These are phyloP conservation scores for Eupelmus urozonus DNA, from an alignment of 2,888 invertebrate genomes.

Conservation along the genomic window DNA sequence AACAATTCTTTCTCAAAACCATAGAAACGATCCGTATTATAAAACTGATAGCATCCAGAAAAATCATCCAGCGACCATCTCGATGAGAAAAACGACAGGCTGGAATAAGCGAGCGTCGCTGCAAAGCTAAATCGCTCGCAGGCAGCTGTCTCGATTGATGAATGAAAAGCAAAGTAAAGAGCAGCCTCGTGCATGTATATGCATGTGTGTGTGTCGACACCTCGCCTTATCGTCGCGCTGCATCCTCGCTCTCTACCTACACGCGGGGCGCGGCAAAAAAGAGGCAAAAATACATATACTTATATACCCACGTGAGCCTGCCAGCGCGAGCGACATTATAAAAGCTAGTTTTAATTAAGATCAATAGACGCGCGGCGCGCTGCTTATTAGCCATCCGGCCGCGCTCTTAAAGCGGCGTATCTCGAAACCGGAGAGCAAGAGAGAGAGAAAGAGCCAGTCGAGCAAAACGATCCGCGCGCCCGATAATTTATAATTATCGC, in stretches of 20 bases:
- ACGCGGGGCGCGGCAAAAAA: conserved; percentile 3
- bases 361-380: conserved; percentile 37
- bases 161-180: conserved; percentile 23
- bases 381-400: conserved; percentile 36
- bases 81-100: too few relatives aligned
- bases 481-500: conserved; percentile 63
- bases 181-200: background rate
- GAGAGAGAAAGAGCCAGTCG: conserved; percentile 37
- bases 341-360: conserved; percentile 60
- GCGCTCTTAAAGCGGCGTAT: conserved; percentile 46
- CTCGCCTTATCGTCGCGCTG: conserved; percentile 14
- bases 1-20: too few relatives aligned
- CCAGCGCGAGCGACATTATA: too few relatives aligned
- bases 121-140: too few relatives aligned
- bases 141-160: conserved; percentile 21
- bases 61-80: too few relatives aligned
- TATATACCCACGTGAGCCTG: too few relatives aligned
- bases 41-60: too few relatives aligned
- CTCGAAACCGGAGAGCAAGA: conserved; percentile 12
- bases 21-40: too few relatives aligned
- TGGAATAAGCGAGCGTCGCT: too few relatives aligned
- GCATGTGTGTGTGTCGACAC: conserved; percentile 6
- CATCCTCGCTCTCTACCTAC: background rate
- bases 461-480: conserved; percentile 60
- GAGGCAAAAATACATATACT: background rate